phyloP scores from a whole-genome alignment of 2,888 invertebrate species.

The Maniola hyperantus region DNA sequence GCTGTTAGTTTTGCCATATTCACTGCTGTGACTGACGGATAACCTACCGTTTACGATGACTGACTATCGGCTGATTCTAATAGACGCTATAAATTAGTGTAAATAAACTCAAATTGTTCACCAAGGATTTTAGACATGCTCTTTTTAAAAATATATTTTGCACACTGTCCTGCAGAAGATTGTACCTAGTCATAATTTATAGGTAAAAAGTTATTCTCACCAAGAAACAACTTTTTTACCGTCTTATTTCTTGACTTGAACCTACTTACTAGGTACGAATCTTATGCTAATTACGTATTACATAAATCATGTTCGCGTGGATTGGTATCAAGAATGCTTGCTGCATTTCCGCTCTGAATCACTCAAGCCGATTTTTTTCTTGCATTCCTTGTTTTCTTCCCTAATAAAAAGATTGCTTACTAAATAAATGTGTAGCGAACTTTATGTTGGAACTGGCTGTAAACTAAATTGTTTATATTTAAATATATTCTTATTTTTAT shows the following conservation, averaged over 20 bases:
- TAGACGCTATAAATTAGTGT: not conserved
- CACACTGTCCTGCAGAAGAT: no score
- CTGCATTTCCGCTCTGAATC: conserved; percentile 18
- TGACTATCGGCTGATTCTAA: no score
- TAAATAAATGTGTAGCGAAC: not conserved
- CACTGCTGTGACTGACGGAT: no score
- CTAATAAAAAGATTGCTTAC: not conserved
- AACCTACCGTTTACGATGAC: no score
- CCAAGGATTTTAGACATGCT: not conserved
- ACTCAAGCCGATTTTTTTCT: not conserved
- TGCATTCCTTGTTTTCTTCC: conserved; percentile 1
- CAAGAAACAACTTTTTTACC: not conserved
- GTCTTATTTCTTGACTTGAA: not conserved
- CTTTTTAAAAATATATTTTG: no score
- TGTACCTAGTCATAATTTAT: no score
- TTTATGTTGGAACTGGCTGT: no score
- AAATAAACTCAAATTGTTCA: conserved; percentile 20
- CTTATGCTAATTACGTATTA: conserved; percentile 2
- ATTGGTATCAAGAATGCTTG: conserved; percentile 14
- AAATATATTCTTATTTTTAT: no score
- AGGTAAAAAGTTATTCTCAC: not conserved
- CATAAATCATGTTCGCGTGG: conserved; percentile 15
- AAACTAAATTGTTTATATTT: no score
- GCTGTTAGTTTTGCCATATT: no score
- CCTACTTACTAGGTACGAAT: not conserved